Evolutionary conservation across 2,113 vertebrate genomes (phyloP), one percentile per base, ranked within the genome.

Genomic region (Tauraco erythrolophus): DNA sequence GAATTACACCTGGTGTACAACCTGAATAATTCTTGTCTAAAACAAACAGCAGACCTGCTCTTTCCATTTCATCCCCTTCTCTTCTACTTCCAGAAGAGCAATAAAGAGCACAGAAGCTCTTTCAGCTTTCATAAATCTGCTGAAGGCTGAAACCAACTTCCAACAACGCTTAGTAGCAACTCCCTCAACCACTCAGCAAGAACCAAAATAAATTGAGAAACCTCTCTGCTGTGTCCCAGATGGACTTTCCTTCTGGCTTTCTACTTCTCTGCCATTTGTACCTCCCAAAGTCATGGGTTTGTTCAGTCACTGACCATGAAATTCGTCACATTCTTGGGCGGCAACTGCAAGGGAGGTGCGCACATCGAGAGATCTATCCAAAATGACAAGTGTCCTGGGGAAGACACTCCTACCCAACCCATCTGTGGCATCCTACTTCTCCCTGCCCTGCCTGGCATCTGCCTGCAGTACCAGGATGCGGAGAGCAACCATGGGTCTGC

Each of bases 301-400:
- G 37, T 57, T 75, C 64, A 15, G 72, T 60, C 60, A 48, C 45
- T 12, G 45, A 19, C 82, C 57, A 30, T 19, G 64, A 88, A 84
- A 74, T 37, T 41, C 19, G 0, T 62, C 60, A n/a, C 37, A 7
- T 50, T 81, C 86, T 45, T 53, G 69, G 30, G 48, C 5, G 7
- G 71, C 60, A 71, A 10, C 76, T 54, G 50, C 30, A 24, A 84
- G 68, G 65, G 33, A 68, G 60, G 35, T 3, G 14, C 30, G 41
- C 43, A 28, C 51, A 27, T 5, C 0, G 0, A 51, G 43, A 0
- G 0, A 65, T 10, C 0, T 3, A 74, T 51, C 76, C 79, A 53
- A 69, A 83, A 50, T 41, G 57, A 79, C 80, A 51, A 68, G 45
- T 25, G 74, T 68, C 35, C 53, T 1, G 1, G 14, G 21, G 8